phyloP scores from a whole-genome alignment of 2,888 invertebrate genomes.

The Hesperia comma region DNA sequence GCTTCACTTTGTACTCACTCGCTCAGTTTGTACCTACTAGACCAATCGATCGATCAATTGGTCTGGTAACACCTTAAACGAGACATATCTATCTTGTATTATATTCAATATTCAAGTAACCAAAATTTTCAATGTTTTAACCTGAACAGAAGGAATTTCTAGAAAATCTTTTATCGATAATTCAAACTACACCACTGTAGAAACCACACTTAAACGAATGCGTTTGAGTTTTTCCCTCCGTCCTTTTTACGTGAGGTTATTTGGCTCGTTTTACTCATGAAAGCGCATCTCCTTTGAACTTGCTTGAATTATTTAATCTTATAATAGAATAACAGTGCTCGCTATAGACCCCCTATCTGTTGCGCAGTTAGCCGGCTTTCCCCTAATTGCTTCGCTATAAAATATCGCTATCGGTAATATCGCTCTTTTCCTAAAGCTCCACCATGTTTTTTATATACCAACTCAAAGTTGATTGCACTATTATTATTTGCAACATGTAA shows the following conservation, averaged over 20 bases:
- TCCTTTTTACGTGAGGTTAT: conserved; percentile 66
- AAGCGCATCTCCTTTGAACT: conserved; percentile 82
- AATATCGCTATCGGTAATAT: conserved; percentile 51
- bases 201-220: conserved; percentile 58
- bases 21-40: no score
- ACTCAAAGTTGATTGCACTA: conserved; percentile 12
- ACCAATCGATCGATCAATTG: no score
- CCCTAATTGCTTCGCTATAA: conserved; percentile 73
- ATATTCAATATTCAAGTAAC: no score
- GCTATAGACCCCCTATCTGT: conserved; percentile 68
- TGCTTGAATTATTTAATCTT: conserved; percentile 80
- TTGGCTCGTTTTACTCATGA: conserved; percentile 76
- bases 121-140: no score
- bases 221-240: conserved; percentile 62
- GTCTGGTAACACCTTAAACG: no score
- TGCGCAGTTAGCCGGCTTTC: conserved; percentile 56
- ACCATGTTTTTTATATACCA: conserved; percentile 2
- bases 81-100: no score
- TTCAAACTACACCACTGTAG: not conserved
- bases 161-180: conserved; percentile 45
- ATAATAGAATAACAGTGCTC: conserved; percentile 78
- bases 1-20: no score
- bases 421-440: conserved; percentile 13
- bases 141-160: not conserved
- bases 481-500: conserved; percentile 11